Evolutionary conservation across 2,888 invertebrate species (phyloP).

Genomic region (Caenorhabditis plicata): DNA sequence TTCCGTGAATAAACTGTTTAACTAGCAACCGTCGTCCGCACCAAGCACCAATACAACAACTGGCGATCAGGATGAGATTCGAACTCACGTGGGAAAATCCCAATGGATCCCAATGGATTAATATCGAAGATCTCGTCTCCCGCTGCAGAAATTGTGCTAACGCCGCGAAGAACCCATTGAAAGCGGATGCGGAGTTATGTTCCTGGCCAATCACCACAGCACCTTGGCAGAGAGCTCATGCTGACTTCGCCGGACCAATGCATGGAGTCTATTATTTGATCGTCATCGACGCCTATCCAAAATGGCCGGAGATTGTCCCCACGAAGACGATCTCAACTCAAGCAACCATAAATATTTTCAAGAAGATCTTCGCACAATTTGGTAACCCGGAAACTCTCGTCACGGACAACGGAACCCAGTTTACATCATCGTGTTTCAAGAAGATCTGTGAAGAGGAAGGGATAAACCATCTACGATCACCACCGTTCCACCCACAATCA

Average conservation of each 20-base stretch:
- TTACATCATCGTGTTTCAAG: no score
- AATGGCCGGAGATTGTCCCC: constrained; percentile 66
- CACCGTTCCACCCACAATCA: no score
- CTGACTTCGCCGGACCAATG: constrained; percentile 67
- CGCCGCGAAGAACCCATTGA: constrained; percentile 33
- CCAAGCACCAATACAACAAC: no score
- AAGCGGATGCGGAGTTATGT: constrained; percentile 45
- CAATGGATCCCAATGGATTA: no score
- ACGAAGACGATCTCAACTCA: constrained; percentile 25
- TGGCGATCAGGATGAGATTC: no score
- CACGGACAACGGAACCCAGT: constrained; percentile 63
- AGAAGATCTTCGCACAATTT: constrained; percentile 39
- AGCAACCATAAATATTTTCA: constrained; percentile 36
- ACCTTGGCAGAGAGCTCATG: constrained; percentile 66
- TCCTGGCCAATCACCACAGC: constrained; percentile 56
- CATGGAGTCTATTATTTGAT: constrained; percentile 61
- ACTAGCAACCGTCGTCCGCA: no score
- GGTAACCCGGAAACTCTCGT: constrained; percentile 59
- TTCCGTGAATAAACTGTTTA: no score
- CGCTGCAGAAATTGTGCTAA: constrained; percentile 40
- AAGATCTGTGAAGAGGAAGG: no score
- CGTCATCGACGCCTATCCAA: constrained; percentile 66
- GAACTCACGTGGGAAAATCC: no score
- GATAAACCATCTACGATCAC: no score
- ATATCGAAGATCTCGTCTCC: constrained; percentile 35